Conservation (phyloP, 92 coral and sea anemone genomes). For the Actinernus sp. region DNA sequence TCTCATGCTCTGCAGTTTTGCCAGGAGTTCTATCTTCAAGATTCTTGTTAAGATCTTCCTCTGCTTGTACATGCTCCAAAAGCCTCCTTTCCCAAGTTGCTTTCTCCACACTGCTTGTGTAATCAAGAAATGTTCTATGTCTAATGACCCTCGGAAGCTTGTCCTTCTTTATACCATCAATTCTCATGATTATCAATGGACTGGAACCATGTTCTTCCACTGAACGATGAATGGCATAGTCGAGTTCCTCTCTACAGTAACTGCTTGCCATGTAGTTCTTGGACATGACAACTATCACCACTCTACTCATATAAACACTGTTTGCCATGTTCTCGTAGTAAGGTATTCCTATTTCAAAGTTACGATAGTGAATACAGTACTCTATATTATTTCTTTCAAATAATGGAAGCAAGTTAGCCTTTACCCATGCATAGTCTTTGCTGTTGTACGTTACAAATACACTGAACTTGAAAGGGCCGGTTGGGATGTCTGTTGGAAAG, state of each 20-base stretch:
- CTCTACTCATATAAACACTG: slow-evolving; percentile 77
- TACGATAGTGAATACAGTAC: slow-evolving; percentile 63
- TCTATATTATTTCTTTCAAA: slow-evolving; percentile 38
- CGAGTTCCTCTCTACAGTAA: slow-evolving; percentile 76
- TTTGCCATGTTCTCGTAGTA: slow-evolving; percentile 80
- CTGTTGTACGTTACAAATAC: slow-evolving; percentile 90
- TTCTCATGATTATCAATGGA: slow-evolving; percentile 59
- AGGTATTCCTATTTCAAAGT: slow-evolving; percentile 73
- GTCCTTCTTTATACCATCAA: slow-evolving; percentile 46
- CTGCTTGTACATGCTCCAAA: slow-evolving; percentile 15
- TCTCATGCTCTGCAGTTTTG: too few species aligned
- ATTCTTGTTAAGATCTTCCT: slow-evolving; percentile 10
- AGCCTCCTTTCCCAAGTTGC: slow-evolving; percentile 56
- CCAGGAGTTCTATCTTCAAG: too few species aligned
- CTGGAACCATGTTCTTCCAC: slow-evolving; percentile 26
- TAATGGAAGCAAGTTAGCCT: slow-evolving; percentile 32
- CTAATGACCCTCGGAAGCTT: slow-evolving; percentile 63
- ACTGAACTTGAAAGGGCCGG: slow-evolving; percentile 60
- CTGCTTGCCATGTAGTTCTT: slow-evolving; percentile 70
- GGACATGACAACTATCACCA: slow-evolving; percentile 81
- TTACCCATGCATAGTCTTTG: slow-evolving; percentile 82
- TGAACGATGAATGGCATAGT: slow-evolving; percentile 11
- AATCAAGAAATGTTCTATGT: slow-evolving; percentile 71
- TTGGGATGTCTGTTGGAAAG: slow-evolving; percentile 39
- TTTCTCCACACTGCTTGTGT: slow-evolving; percentile 54